Percentiles rank a stretch among this genome's conserved stretches.
Evolutionary conservation across 2,113 vertebrate genomes (phyloP).

Genomic region (Archilochus colubris): DNA sequence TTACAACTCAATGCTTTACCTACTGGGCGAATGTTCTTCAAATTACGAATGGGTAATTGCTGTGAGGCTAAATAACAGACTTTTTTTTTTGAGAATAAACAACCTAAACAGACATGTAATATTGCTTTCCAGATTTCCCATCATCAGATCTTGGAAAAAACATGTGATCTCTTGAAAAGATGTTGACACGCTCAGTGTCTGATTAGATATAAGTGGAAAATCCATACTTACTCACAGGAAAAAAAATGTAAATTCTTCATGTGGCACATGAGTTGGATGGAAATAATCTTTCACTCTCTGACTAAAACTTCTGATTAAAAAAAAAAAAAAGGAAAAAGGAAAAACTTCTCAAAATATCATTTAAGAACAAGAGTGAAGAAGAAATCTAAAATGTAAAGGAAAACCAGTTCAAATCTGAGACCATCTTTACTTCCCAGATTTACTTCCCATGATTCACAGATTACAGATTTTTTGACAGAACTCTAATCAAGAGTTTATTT

Average conservation of each 20-base stretch:
- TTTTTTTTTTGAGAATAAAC: slow-evolving; percentile 74
- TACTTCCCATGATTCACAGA: not conserved
- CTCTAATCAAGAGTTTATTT: not conserved
- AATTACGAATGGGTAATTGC: slow-evolving; percentile 73
- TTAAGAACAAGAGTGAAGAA: slow-evolving; percentile 5
- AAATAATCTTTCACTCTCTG: slow-evolving; percentile 56
- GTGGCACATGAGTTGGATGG: slow-evolving; percentile 50
- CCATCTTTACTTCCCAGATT: not conserved
- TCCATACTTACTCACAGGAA: slow-evolving; percentile 70
- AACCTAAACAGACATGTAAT: slow-evolving; percentile 67
- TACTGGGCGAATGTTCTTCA: slow-evolving; percentile 63
- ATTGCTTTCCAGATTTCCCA: slow-evolving; percentile 66
- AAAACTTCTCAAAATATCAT: not conserved
- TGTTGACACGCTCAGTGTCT: slow-evolving; percentile 60
- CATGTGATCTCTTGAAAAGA: slow-evolving; percentile 29
- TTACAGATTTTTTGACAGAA: not conserved
- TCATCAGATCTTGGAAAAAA: slow-evolving; percentile 69
- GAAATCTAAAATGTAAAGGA: not conserved
- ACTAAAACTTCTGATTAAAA: not conserved
- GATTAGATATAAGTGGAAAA: slow-evolving; percentile 70
- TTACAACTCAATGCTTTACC: slow-evolving; percentile 43
- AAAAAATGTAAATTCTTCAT: slow-evolving; percentile 71
- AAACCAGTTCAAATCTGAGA: not conserved
- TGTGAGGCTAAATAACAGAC: slow-evolving; percentile 67
- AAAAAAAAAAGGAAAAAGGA: not conserved